A percentile compares a stretch with the other conserved stretches of the same genome.
Conservation (phyloP, 2,888 invertebrate species). For the Hoplodrina ambigua region DNA sequence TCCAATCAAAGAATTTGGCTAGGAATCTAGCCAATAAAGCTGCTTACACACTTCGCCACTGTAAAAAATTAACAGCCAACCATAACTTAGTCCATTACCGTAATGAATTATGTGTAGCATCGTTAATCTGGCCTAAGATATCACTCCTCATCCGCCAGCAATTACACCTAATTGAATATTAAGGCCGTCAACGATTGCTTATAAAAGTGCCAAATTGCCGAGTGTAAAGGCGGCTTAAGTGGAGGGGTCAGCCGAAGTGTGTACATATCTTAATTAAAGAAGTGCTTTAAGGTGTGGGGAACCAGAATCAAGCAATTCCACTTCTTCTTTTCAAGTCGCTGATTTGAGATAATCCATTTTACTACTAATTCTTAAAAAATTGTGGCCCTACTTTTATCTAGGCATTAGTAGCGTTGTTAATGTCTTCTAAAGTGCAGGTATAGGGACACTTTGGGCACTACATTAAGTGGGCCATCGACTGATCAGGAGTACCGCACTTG, state of each 20-base stretch:
- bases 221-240: slow-evolving; percentile 64
- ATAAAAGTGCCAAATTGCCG: slow-evolving; percentile 78
- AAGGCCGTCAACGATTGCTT: slow-evolving; percentile 81
- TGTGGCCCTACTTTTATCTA: no score
- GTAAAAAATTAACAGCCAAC: slow-evolving; percentile 80
- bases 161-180: slow-evolving; percentile 88
- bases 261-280: slow-evolving; percentile 28
- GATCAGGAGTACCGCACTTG: no score
- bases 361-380: no score
- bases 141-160: slow-evolving; percentile 81
- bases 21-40: slow-evolving; percentile 55
- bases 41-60: slow-evolving; percentile 66
- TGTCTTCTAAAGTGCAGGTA: no score
- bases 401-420: no score
- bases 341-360: no score
- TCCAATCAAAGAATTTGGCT: not conserved
- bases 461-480: no score
- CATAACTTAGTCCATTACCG: slow-evolving; percentile 84
- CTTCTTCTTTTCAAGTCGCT: not conserved
- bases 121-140: slow-evolving; percentile 77
- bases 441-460: no score
- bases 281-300: slow-evolving; percentile 4
- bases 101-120: slow-evolving; percentile 85
- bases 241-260: slow-evolving; percentile 21
- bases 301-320: no score